Base-by-base conservation (phyloP, 2,888 invertebrate genomes). In the Megaustenia siamemsis region DNA sequence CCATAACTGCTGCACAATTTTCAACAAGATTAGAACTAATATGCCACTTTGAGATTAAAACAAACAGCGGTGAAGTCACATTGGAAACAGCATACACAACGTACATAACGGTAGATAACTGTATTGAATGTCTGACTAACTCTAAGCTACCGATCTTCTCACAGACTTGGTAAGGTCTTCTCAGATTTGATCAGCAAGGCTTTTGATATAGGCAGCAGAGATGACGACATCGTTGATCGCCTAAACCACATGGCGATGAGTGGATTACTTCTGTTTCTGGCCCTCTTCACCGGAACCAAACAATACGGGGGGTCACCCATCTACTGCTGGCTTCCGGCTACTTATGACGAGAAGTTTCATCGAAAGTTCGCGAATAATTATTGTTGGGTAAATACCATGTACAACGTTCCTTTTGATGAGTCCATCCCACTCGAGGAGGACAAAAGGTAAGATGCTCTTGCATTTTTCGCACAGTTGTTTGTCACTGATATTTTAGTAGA, bases 261-360 rank as follows among this genome's bases (percentile, higher is more conserved):
- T 21, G 84, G 84, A 1, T 24, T 86, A 3, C 76, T 86, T 4
- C 69, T 82, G 8, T 77, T 78, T 8, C 63, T 86, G 21, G 86
- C 84, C 1, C 3, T 85, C 38, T 79, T 75, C 35, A 79, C 85
- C 0, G 85, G 83, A 0, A 81, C 85, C 63, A 87, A 86, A 45
- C 86, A 88, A 79, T 88, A 86, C 63, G 87, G 86, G 21, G 87
- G 87, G 0, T 84, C 85, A 24, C 88, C 88, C 32, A 86, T 88
- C 79, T 83, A 86, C 56, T 88, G 88, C 84, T 88, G 88, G 88
- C 66, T 84, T 38, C 88, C 88, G 0, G 80, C 87, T 6, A 49
- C 87, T 63, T 88, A 86, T 83, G 81, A 69, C 10, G 86, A 85
- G 18, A 83, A 85, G 60, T 82, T 76, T 35, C 84, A 87, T 68